A percentile compares a stretch with the other conserved stretches of the same genome.
Conservation (phyloP, 1,140 invertebrate genomes). For the Drosophila micromelanica region DNA sequence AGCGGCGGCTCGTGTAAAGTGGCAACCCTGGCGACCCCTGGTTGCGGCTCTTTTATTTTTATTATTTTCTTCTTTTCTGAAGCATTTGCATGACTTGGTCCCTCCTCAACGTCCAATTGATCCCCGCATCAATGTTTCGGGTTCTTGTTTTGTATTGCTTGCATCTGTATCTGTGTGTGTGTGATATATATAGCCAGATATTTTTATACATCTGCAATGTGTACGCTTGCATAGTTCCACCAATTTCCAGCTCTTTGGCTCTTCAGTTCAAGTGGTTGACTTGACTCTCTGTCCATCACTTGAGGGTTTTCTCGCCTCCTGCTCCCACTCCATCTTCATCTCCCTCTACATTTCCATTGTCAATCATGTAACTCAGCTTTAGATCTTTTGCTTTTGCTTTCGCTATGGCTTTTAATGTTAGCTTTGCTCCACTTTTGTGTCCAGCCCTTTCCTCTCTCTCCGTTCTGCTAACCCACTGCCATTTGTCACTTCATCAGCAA, state of each 20-base stretch:
- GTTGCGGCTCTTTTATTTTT: conserved; percentile 48
- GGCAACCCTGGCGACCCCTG: conserved; percentile 36
- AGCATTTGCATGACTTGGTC: conserved; percentile 70
- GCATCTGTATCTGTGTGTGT: conserved; percentile 26
- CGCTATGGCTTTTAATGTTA: conserved; percentile 14
- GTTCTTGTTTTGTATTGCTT: conserved; percentile 26
- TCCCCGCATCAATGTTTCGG: conserved; percentile 47
- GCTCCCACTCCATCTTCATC: neutral
- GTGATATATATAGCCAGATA: conserved; percentile 46
- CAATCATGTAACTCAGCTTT: conserved; percentile 42
- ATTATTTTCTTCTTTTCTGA: conserved; percentile 32
- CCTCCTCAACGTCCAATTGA: conserved; percentile 69
- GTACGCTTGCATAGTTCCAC: conserved; percentile 2
- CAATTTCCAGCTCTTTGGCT: conserved; percentile 32
- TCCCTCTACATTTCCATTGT: neutral
- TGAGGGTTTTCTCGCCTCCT: conserved; percentile 61
- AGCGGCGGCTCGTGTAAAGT: conserved; percentile 63
- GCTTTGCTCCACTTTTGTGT: conserved; percentile 42
- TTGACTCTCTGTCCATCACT: conserved; percentile 69
- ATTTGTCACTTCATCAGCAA: conserved; percentile 83
- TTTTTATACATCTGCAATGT: conserved; percentile 4
- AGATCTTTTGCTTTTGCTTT: conserved; percentile 19
- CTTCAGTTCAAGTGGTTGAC: conserved; percentile 73
- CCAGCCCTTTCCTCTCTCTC: conserved; percentile 65
- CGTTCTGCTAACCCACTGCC: conserved; percentile 52